A percentile compares a stretch with the other conserved stretches of the same genome.
Conservation (phyloP, 2,888 invertebrate species). For the Julus scanicus region DNA sequence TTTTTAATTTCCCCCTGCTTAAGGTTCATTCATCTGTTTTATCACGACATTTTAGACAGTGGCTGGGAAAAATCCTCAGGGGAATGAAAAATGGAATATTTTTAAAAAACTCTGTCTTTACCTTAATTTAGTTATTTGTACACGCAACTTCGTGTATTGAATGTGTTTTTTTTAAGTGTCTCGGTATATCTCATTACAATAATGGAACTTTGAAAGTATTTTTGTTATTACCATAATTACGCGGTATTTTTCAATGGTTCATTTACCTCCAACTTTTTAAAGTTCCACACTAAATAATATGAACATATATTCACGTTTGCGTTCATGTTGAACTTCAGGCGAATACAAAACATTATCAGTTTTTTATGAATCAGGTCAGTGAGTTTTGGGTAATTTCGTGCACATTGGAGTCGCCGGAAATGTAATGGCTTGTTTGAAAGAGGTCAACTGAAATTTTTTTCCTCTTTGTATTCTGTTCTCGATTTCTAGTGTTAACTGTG, state of each 20-base stretch:
- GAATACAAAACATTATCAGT: neutral
- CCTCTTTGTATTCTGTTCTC: neutral
- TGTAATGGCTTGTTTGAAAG: neutral
- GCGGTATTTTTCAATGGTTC: neutral
- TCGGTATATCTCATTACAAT: neutral
- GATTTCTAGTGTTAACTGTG: neutral
- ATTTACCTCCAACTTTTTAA: neutral
- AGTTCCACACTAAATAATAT: neutral
- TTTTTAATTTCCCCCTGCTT: no score
- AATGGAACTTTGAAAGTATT: neutral
- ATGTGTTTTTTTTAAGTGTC: neutral
- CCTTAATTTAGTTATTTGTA: neutral
- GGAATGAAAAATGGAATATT: neutral
- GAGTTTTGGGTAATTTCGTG: neutral
- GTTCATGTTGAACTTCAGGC: neutral
- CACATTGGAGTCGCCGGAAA: neutral
- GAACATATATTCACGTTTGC: neutral
- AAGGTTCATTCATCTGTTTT: no score
- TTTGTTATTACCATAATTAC: neutral
- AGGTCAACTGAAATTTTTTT: neutral
- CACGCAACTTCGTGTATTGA: neutral
- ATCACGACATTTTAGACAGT: no score
- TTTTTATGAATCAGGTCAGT: conserved; percentile 5
- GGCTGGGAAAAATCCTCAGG: neutral
- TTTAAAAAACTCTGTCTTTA: neutral